Conservation (phyloP, 2,113 vertebrate species). For the Sphyrna mokarran region DNA sequence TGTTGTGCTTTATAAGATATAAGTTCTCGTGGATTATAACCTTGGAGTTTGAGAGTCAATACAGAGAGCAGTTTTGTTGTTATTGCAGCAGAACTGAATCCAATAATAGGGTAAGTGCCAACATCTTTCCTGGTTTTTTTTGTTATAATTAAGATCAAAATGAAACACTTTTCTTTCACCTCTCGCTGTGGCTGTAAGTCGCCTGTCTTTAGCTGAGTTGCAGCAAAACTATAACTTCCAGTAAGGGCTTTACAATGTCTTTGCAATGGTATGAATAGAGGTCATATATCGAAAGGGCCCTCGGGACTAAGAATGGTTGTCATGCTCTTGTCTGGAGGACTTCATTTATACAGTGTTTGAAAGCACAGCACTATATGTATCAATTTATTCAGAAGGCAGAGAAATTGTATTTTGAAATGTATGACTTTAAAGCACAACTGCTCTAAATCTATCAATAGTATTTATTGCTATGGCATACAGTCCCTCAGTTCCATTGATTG, state of each 20-base stretch:
- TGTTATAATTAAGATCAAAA: not conserved
- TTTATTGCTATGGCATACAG: not conserved
- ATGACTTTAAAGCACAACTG: not conserved
- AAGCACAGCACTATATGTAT: not conserved
- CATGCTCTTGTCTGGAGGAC: not conserved
- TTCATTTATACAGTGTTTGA: slow-evolving; percentile 20
- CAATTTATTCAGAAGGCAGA: slow-evolving; percentile 31
- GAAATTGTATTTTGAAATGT: slow-evolving; percentile 20
- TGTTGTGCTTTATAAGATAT: not conserved
- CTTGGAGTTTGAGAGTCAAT: not conserved
- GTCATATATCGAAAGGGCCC: not conserved
- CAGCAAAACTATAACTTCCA: not conserved
- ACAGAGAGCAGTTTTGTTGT: not conserved
- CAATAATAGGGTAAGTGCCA: not conserved
- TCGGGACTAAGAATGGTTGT: not conserved
- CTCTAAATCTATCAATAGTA: not conserved
- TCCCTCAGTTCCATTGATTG: not conserved
- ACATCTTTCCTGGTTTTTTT: not conserved
- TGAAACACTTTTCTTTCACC: not conserved
- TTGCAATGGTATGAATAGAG: not conserved
- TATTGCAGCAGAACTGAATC: not conserved
- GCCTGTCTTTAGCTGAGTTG: not conserved
- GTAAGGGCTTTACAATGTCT: not conserved
- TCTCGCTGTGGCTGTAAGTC: not conserved
- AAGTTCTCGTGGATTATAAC: not conserved